Base-by-base conservation (phyloP, 2,888 invertebrate genomes). In the Clostera curtula region DNA sequence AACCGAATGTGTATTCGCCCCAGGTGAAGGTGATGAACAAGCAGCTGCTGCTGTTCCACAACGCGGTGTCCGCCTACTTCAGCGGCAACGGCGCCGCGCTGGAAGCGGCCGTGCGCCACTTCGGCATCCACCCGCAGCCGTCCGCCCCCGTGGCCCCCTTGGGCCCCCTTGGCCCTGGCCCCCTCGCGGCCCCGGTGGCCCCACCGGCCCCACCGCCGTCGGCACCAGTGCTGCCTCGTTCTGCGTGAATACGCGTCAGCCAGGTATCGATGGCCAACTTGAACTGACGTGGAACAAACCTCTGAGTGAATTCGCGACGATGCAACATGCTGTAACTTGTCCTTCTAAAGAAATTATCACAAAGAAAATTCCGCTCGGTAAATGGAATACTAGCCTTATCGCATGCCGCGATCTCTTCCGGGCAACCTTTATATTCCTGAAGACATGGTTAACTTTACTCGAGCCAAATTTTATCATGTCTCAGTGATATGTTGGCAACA, bases 21-120 rank as follows among this genome's bases (percentile, higher is more conserved):
- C 79, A 98, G 96, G 93, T 97, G 56, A 97, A 98, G 82, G 97
- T 98, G 50, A 97, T 98, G 97, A 97, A 97, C 82, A 98, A 98
- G 71, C 98, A 98, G 71, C 85, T 98, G 42, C 86, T 97, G 29
- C 82, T 98, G 50, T 95, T 98, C 76, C 97, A 98, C 82, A 97
- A 97, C 80, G 98, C 98, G 1, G 91, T 97, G 32, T 93, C 97
- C 15, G 97, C 97, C 4, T 98, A 97, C 83, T 98, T 97, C 84
- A 95, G 96, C 56, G 97, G 98, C 28, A 98, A 98, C 86, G 95
- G 95, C 68, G 89, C 91, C 36, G 95, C 96, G 36, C 82, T 98
- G 29, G 97, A 98, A 70, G 93, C 95, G 12, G 96, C 97, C 10
- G 86, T 98, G 47, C 93, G 96, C 56, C 97, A 97, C 85, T 98